Base-by-base conservation (phyloP, 2,113 vertebrate species). In the Synodontis membranacea region DNA sequence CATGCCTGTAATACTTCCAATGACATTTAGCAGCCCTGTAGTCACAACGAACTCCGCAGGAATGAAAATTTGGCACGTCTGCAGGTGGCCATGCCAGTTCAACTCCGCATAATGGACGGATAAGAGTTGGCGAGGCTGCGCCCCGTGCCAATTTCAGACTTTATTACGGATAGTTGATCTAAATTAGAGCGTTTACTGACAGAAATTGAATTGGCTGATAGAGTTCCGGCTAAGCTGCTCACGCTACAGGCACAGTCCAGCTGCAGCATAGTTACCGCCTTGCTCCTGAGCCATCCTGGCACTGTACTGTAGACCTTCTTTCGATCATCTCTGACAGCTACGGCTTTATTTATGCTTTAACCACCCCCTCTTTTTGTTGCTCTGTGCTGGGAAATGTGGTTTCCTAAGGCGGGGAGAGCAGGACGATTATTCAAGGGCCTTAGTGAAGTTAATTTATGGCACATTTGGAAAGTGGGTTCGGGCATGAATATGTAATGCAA, bases 391-490 rank as follows among this genome's bases (percentile, higher is more conserved):
- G 44, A 60, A 83, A 76, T 70, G 37, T 75, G 78, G 50, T 86
- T 84, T 84, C 72, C 42, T 12, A 2, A 37, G 76, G 46, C 58
- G 10, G 48, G 52, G 52, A 75, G 82, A 56, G 81, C 70, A 34
- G 39, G 62, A 48, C 23, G 72, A 60, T 82, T 92, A 92, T 92
- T 91, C 93, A 93, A 90, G 39, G 83, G 87, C 74, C 62, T 86
- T 84, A 58, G 82, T 86, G 92, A 94, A 94, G 92, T 92, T 95
- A 94, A 95, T 95, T 95, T 95, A 95, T 95, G 93, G 93, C 91
- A 92, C 91, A 91, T 94, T 94, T 93, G 92, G 92, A 91, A 94
- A 87, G 93, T 92, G 92, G 92, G 92, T 93, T 94, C 86, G 88
- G 92, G 90, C 91, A 86, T 93, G 95, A 94, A 95, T 95, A 86